A percentile compares a stretch with the other conserved stretches of the same genome.
phyloP scores from a whole-genome alignment of 2,113 vertebrate species.

The Podarcis muralis region DNA sequence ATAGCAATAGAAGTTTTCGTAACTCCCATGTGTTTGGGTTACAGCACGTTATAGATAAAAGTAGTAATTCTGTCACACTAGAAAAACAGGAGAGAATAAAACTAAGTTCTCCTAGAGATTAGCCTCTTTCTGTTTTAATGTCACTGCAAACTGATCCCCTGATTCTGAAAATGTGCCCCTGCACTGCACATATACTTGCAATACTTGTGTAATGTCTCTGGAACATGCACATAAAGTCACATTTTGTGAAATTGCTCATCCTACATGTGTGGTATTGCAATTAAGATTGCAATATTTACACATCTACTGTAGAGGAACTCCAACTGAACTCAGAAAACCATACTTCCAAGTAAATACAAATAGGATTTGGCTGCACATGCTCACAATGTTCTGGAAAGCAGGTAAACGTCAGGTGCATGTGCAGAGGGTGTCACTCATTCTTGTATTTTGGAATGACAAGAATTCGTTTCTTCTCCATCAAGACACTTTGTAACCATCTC shows the following conservation, averaged over 20 bases:
- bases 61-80: no score
- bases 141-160: neutral
- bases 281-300: neutral
- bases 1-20: neutral
- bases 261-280: neutral
- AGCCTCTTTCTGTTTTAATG: neutral
- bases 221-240: neutral
- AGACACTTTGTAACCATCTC: no score
- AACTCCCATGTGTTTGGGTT: neutral
- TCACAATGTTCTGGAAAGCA: no score
- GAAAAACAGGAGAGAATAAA: neutral
- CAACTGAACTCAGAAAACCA: no score
- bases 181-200: neutral
- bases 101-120: neutral
- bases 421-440: no score
- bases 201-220: neutral
- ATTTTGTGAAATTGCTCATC: neutral
- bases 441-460: no score
- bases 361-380: no score
- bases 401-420: no score
- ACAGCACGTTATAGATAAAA: neutral
- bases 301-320: no score
- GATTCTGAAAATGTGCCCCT: neutral
- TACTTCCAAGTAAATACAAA: no score
- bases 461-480: no score